Conservation (phyloP, 2,888 invertebrate genomes). For the Ophioninae sp. region DNA sequence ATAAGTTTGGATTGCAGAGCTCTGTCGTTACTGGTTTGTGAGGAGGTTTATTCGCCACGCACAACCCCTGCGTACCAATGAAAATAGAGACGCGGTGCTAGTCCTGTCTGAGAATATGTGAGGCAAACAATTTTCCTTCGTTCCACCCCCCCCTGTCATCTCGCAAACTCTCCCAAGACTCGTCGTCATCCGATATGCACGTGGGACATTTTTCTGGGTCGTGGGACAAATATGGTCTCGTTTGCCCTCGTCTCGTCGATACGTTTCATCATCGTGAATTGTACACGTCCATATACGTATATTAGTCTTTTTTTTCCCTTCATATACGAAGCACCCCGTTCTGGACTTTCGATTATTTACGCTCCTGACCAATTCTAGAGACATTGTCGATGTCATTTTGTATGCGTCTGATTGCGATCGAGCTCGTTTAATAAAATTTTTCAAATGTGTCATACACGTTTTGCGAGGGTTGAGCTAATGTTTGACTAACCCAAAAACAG, state of each 20-base stretch:
- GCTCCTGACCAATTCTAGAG: neutral
- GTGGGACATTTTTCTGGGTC: slow-evolving; percentile 55
- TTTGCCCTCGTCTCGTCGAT: slow-evolving; percentile 40
- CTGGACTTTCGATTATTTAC: slow-evolving; percentile 36
- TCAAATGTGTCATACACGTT: neutral
- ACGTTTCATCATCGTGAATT: slow-evolving; percentile 43
- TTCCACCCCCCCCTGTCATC: neutral
- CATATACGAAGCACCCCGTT: slow-evolving; percentile 17
- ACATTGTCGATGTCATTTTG: neutral
- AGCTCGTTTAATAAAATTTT: neutral
- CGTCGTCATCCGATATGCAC: slow-evolving; percentile 11
- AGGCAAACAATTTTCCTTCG: slow-evolving; percentile 28
- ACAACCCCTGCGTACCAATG: slow-evolving; percentile 16
- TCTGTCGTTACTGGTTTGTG: too few relatives aligned
- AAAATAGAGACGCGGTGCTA: slow-evolving; percentile 57
- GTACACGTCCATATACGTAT: neutral
- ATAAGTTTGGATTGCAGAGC: too few relatives aligned
- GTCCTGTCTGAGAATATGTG: slow-evolving; percentile 57
- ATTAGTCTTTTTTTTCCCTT: slow-evolving; percentile 16
- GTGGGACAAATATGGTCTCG: slow-evolving; percentile 34
- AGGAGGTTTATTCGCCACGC: neutral
- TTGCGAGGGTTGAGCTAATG: neutral
- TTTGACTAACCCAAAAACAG: neutral
- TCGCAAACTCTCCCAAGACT: slow-evolving; percentile 35
- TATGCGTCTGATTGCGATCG: neutral